Percentiles rank a stretch among this genome's conserved stretches.
Conservation (phyloP, 2,888 invertebrate genomes). For the Candidula unifasciata region DNA sequence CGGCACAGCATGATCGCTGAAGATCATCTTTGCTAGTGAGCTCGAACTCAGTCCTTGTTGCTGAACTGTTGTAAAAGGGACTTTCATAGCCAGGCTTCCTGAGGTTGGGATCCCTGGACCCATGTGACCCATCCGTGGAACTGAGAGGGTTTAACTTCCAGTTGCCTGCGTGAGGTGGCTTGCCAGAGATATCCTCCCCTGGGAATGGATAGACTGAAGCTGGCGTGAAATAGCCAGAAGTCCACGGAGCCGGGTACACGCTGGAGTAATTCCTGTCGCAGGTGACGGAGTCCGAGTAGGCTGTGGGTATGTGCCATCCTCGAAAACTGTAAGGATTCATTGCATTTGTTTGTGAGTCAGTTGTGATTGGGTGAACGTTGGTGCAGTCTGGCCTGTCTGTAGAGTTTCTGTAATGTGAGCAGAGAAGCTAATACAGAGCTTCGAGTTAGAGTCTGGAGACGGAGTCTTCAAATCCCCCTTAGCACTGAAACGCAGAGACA, state of each 20-base stretch:
- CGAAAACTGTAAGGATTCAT: slow-evolving; percentile 73
- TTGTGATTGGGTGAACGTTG: too few species aligned
- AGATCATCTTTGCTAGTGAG: slow-evolving; percentile 61
- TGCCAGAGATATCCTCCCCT: slow-evolving; percentile 58
- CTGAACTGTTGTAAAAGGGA: slow-evolving; percentile 65
- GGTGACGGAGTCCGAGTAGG: slow-evolving; percentile 68
- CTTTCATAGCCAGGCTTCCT: slow-evolving; percentile 66
- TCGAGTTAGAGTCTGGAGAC: too few species aligned
- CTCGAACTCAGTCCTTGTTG: slow-evolving; percentile 49
- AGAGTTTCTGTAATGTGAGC: too few species aligned
- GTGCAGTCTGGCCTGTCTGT: too few species aligned
- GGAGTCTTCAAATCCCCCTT: too few species aligned
- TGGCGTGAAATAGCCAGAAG: slow-evolving; percentile 70
- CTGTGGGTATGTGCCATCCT: slow-evolving; percentile 70
- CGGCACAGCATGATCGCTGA: slow-evolving; percentile 68
- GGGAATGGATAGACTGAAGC: slow-evolving; percentile 69
- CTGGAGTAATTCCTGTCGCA: slow-evolving; percentile 69
- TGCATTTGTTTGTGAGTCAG: too few species aligned
- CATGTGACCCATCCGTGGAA: slow-evolving; percentile 49
- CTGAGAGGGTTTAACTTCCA: slow-evolving; percentile 70
- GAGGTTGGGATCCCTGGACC: slow-evolving; percentile 35
- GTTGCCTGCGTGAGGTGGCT: slow-evolving; percentile 62
- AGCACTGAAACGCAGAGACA: too few species aligned
- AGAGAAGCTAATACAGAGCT: too few species aligned
- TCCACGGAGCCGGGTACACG: slow-evolving; percentile 69